These are phyloP conservation scores for Microcaecilia unicolor DNA, from an alignment of 2,797 vertebrate species.

Conservation along the genomic window DNA sequence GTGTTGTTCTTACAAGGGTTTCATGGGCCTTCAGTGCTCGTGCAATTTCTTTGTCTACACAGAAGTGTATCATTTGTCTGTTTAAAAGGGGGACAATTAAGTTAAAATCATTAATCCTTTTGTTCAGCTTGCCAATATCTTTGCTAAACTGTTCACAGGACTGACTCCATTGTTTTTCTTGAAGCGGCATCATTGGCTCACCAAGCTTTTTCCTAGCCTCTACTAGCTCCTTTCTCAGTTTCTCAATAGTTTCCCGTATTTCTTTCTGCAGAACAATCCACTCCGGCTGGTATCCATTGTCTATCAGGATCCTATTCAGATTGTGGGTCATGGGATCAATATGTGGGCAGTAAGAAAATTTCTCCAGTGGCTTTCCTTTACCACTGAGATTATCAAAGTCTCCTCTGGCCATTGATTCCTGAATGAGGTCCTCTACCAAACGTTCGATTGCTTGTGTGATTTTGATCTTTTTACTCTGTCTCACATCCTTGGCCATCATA, in stretches of 20 bases:
- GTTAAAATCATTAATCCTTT: constrained; percentile 80
- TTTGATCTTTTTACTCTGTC: constrained; percentile 74
- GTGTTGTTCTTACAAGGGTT: constrained; percentile 22
- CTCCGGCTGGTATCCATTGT: constrained; percentile 89
- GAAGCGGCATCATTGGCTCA: constrained; percentile 48
- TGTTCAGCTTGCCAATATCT: constrained; percentile 75
- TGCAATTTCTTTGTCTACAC: constrained; percentile 62
- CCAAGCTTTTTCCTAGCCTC: constrained; percentile 54
- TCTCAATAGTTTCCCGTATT: constrained; percentile 66
- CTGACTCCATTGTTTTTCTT: constrained; percentile 60
- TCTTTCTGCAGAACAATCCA: constrained; percentile 87
- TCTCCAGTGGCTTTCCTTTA: constrained; percentile 80
- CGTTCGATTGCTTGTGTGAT: constrained; percentile 89
- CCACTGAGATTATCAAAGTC: constrained; percentile 87
- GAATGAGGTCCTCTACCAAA: constrained; percentile 92
- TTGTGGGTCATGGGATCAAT: constrained; percentile 95
- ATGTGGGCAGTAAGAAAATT: constrained; percentile 79
- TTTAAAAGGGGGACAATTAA: constrained; percentile 81
- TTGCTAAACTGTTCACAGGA: constrained; percentile 58
- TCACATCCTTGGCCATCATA: constrained; percentile 61
- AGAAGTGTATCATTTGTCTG: constrained; percentile 89
- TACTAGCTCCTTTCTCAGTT: constrained; percentile 55
- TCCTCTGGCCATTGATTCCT: constrained; percentile 90
- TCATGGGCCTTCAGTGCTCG: constrained; percentile 51
- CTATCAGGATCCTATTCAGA: constrained; percentile 88